Evolutionary conservation across 2,113 vertebrate species (phyloP).

Genomic region (Cololabis saira): DNA sequence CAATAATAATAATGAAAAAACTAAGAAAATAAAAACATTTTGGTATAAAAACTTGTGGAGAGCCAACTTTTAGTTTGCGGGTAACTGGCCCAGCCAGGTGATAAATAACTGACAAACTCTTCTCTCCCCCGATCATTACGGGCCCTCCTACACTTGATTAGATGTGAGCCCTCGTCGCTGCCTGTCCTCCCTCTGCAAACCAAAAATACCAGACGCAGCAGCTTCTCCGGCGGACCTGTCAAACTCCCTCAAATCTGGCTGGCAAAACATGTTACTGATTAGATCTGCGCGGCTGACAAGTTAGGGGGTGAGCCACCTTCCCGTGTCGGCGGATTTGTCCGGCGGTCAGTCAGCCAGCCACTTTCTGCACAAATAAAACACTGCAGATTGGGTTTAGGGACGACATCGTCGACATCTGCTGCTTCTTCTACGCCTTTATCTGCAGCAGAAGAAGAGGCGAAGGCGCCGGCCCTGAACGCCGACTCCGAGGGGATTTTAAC

Average conservation of each 20-base stretch:
- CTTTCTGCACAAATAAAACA: not conserved
- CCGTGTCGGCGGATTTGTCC: slow-evolving; percentile 3
- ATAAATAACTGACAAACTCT: slow-evolving; percentile 31
- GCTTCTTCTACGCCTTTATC: too few species aligned
- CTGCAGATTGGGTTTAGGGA: not conserved
- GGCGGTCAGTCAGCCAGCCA: not conserved
- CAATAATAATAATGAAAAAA: too few species aligned
- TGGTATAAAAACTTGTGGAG: too few species aligned
- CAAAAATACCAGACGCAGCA: slow-evolving; percentile 26
- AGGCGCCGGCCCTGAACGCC: too few species aligned
- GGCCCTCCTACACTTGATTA: slow-evolving; percentile 17
- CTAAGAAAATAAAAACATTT: too few species aligned
- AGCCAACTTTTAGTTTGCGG: slow-evolving; percentile 7
- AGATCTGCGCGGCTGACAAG: slow-evolving; percentile 13
- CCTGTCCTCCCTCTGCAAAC: slow-evolving; percentile 23
- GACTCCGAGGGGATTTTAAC: too few species aligned
- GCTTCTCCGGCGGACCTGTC: slow-evolving; percentile 20
- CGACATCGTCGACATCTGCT: too few species aligned
- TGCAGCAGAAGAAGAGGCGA: too few species aligned
- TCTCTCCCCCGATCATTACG: slow-evolving; percentile 6
- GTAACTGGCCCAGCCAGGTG: not conserved
- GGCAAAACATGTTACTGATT: slow-evolving; percentile 20
- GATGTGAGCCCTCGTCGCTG: slow-evolving; percentile 4
- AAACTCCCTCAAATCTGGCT: slow-evolving; percentile 1
- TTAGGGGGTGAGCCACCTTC: not conserved